Evolutionary conservation across 2,797 vertebrate species (phyloP), one percentile per base, ranked within the genome.

Genomic region (Melanotaenia pygmaea): DNA sequence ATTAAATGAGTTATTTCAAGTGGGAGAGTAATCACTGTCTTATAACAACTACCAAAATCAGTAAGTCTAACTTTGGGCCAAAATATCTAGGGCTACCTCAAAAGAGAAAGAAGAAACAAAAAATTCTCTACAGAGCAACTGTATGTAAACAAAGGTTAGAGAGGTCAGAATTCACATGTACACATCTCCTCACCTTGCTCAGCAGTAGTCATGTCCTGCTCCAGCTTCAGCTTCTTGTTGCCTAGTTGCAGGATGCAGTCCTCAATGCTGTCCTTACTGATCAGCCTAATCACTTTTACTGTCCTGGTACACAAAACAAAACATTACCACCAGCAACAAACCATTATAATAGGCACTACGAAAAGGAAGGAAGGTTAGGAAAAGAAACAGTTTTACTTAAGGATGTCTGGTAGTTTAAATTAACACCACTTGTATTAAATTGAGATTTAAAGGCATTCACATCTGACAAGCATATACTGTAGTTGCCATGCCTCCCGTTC

Each of bases 201-300:
- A 63, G 94, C 79, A 64, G 96, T 88, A 8, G 96, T 99, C 97
- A 99, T 98, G 84, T 98, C 97, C 90, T 99, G 96, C 68, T 99
- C 97, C 82, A 99, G 92, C 85, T 96, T 97, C 78, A 99, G 81
- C 77, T 99, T 99, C 84, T 96, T 97, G 80, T 98, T 95, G 79
- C 96, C 95, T 71, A 98, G 92, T 85, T 95, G 96, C 73, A 99
- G 94, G 92, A 99, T 99, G 67, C 94, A 93, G 89, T 96, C 96
- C 86, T 99, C 98, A 83, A 99, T 96, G n/a, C 95, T 97, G 40
- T 91, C 95, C 86, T 96, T 96, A 85, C 96, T 96, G 88, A 99
- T 96, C 34, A 99, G 92, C 89, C 96, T 96, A 67, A 97, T 95
- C 80, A 99, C 97, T 87, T 94, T 88, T 7, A 96, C 95, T 8